A percentile compares a stretch with the other conserved stretches of the same genome.
Evolutionary conservation across 1,140 invertebrate genomes (phyloP).

Genomic region (Macrotrachela quadricornifera): DNA sequence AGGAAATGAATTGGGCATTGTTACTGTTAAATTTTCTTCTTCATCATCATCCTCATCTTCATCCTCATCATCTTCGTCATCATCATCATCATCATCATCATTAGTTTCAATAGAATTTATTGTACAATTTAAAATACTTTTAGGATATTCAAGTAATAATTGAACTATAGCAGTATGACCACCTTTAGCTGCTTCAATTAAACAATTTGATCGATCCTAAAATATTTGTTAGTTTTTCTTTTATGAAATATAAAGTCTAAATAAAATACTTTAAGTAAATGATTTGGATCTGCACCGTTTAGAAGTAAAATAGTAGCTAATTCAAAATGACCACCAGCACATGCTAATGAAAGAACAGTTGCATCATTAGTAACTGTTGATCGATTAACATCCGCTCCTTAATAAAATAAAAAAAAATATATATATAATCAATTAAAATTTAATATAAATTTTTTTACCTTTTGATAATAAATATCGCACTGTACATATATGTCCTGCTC

Average conservation of each 20-base stretch:
- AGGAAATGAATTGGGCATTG: too few species aligned
- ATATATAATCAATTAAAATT: not conserved
- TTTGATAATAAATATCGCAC: conserved; percentile 24
- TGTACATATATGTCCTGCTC: conserved; percentile 31
- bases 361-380: conserved; percentile 30
- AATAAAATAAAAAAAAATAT: conserved; percentile 7
- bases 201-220: conserved; percentile 86
- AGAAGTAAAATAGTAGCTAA: conserved; percentile 90
- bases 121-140: too few species aligned
- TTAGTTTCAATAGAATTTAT: too few species aligned
- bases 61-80: too few species aligned
- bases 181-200: conserved; percentile 90
- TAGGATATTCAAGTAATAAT: conserved; percentile 49
- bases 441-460: not conserved
- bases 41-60: too few species aligned
- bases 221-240: too few species aligned
- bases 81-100: too few species aligned
- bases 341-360: conserved; percentile 60
- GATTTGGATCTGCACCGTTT: conserved; percentile 76
- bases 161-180: conserved; percentile 86
- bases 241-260: too few species aligned
- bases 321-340: conserved; percentile 85
- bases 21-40: too few species aligned
- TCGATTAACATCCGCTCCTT: conserved; percentile 31
- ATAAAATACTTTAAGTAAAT: conserved; percentile 42